Evolutionary conservation across 2,113 vertebrate species (phyloP), one percentile per base, ranked within the genome.

Genomic region (Peromyscus leucopus): DNA sequence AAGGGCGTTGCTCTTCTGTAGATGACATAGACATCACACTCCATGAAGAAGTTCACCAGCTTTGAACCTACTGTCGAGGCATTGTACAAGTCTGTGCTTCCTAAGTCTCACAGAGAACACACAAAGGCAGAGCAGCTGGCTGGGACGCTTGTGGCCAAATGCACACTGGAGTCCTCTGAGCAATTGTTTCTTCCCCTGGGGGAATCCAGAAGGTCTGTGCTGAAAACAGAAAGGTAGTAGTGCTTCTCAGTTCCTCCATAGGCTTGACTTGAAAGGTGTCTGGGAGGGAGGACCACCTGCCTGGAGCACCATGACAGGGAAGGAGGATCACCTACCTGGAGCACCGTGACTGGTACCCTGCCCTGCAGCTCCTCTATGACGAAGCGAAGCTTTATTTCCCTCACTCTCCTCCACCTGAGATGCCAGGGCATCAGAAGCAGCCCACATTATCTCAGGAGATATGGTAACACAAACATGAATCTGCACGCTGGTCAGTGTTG

Each of bases 1-100:
- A 99, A 99, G 97, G 99, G 99, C 15, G 99, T 99, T 98, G 99
- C 99, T 28, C 99, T 99, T 0, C 98, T 99, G 11, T 99, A 99
- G 99, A 99, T 99, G 99, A 99, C 99, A 89, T 99, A 99, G 98
- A 99, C 99, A 97, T 99, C 99, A 22, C 99, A 99, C 98, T 99
- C 99, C 93, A 99, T 99, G 99, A 99, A 99, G 99, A 99, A 99
- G 98, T 99, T 99, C 48, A 99, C 99, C 97, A 99, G 99, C 98
- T 99, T 99, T 48, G 99, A 99, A 98, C 99, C 99, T 79, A 99
- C 99, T 0, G 99, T 99, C 95, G 99, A 99, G 98, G 17, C 99
- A 92, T 98, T 99, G 61, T 99, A 99, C 98, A 99, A 99, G 97
- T 98, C 99, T 0, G 99, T 99, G 6, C 99, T 99, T 95, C 99